Evolutionary conservation across 2,797 vertebrate genomes (phyloP).

Genomic region (Chiroxiphia lanceolata): DNA sequence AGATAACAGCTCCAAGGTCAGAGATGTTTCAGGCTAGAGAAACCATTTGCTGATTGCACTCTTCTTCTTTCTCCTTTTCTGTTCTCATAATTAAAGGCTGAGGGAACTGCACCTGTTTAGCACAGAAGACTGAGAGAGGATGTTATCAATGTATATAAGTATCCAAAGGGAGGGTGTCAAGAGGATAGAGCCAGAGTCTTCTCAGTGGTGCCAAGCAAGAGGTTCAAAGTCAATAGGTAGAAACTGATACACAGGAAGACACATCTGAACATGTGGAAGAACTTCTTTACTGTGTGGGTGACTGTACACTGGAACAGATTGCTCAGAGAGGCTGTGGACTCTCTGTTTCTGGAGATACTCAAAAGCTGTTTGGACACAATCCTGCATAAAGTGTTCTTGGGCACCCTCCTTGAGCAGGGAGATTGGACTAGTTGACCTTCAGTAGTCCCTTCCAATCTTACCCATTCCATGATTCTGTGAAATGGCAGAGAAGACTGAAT

Average conservation of each 20-base stretch:
- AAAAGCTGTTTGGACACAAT: not conserved
- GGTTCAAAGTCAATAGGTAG: not conserved
- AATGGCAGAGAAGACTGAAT: not conserved
- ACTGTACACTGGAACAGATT: not conserved
- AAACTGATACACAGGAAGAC: not conserved
- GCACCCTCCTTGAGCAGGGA: not conserved
- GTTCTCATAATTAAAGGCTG: not conserved
- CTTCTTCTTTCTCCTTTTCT: not conserved
- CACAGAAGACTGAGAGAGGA: not conserved
- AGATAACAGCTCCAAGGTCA: not conserved
- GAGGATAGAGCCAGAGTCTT: not conserved
- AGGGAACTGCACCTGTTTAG: not conserved
- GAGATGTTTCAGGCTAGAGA: not conserved
- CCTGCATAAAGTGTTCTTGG: fast-evolving
- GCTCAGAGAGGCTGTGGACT: not conserved
- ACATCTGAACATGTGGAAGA: not conserved
- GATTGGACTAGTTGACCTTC: not conserved
- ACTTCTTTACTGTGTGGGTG: not conserved
- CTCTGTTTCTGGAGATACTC: not conserved
- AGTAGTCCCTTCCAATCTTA: not conserved
- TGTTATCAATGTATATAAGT: not conserved
- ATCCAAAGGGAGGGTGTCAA: not conserved
- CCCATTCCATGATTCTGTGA: not conserved
- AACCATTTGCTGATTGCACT: fast-evolving
- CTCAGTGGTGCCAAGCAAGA: fast-evolving